Conservation (phyloP, 2,797 vertebrate species). For the Rhyacichthys aspro region DNA sequence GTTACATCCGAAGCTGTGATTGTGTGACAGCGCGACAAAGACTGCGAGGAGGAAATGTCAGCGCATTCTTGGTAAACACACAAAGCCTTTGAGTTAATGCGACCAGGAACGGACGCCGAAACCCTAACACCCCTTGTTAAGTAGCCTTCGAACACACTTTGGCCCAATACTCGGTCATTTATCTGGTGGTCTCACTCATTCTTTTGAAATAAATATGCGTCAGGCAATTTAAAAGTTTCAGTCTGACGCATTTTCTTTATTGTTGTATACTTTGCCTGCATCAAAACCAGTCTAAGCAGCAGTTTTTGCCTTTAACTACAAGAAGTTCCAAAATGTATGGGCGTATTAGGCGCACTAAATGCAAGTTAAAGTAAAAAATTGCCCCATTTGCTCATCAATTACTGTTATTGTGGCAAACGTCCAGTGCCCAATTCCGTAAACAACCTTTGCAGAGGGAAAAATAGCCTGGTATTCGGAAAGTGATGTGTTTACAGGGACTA, state of each 20-base stretch:
- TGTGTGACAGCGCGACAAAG: constrained; percentile 46
- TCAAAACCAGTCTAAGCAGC: constrained; percentile 1
- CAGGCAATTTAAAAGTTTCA: background rate
- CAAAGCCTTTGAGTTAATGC: constrained; percentile 63
- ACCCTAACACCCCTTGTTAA: constrained; percentile 18
- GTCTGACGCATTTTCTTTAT: background rate
- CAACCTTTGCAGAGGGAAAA: constrained; percentile 3
- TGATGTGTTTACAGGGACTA: constrained; percentile 16
- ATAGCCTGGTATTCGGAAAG: constrained; percentile 1
- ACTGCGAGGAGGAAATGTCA: constrained; percentile 52
- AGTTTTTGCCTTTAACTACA: constrained; percentile 3
- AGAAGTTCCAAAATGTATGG: constrained; percentile 8
- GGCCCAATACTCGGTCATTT: too few relatives aligned
- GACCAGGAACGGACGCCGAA: constrained; percentile 34
- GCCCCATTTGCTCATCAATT: constrained; percentile 7
- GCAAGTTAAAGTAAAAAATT: background rate
- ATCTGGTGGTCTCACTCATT: too few relatives aligned
- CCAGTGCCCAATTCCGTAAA: background rate
- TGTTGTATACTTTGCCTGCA: background rate
- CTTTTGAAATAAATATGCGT: too few relatives aligned
- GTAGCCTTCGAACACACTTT: background rate
- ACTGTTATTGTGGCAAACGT: constrained; percentile 6
- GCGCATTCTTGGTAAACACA: constrained; percentile 55
- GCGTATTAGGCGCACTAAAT: background rate
- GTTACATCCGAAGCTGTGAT: constrained; percentile 42